Evolutionary conservation across 2,797 vertebrate genomes (phyloP).

Genomic region (Dendrocincla fuliginosa): DNA sequence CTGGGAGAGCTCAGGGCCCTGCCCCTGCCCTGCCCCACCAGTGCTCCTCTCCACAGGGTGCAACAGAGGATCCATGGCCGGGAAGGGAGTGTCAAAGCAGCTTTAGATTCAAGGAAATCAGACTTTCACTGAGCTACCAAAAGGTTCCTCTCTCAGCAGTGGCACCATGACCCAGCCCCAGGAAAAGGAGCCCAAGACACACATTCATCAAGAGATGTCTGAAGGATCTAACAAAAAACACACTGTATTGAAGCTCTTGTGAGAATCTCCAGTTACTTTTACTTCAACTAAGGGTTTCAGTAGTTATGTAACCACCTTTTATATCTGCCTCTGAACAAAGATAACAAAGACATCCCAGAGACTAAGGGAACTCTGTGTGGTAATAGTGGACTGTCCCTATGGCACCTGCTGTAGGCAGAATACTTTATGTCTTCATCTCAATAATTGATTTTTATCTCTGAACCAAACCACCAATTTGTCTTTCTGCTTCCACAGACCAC

Average conservation of each 20-base stretch:
- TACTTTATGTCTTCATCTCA: not conserved
- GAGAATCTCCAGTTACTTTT: not conserved
- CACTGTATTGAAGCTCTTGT: not conserved
- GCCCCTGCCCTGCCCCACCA: fast-evolving
- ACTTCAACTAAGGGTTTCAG: not conserved
- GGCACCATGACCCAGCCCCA: not conserved
- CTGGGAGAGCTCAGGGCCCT: not conserved
- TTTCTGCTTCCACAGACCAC: not conserved
- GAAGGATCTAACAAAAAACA: not conserved
- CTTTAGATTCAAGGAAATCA: not conserved
- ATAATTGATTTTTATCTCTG: not conserved
- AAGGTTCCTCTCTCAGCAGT: not conserved
- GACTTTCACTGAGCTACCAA: not conserved
- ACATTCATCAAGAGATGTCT: not conserved
- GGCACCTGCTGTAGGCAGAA: not conserved
- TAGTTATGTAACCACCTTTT: not conserved
- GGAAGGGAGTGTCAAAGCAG: not conserved
- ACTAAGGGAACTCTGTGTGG: not conserved
- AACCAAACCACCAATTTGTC: not conserved
- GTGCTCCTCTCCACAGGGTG: not conserved
- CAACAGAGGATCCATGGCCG: not conserved
- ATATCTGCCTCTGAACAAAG: not conserved
- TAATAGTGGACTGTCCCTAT: not conserved
- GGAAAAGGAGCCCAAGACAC: not conserved
- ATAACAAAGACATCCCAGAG: not conserved